These are phyloP conservation scores for Ceyx melanurus DNA, from an alignment of 2,113 vertebrate species.

Conservation along the genomic window DNA sequence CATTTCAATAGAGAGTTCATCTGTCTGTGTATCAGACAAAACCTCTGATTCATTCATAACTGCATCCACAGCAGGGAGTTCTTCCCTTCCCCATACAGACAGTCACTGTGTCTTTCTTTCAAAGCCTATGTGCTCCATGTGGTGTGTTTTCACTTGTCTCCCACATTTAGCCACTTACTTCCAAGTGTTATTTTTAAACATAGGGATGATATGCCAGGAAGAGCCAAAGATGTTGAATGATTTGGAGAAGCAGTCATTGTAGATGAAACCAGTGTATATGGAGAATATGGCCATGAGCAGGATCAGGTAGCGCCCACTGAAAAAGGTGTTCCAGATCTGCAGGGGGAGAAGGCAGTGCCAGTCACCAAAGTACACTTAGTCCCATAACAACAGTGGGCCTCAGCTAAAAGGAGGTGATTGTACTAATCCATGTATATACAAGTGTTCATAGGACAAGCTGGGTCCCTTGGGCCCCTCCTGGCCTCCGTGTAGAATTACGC, in stretches of 20 bases:
- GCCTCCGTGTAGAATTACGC: neutral
- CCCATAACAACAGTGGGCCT: neutral
- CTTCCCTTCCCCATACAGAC: neutral
- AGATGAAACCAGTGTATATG: slow-evolving; percentile 96
- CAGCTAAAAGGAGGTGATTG: neutral
- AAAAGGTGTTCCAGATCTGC: slow-evolving; percentile 95
- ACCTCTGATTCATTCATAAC: slow-evolving; percentile 40
- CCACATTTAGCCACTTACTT: slow-evolving; percentile 80
- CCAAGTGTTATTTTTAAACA: slow-evolving; percentile 91
- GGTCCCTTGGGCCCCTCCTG: neutral
- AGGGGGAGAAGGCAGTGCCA: neutral
- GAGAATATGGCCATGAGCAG: slow-evolving; percentile 96
- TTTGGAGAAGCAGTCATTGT: slow-evolving; percentile 98
- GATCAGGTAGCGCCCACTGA: slow-evolving; percentile 91
- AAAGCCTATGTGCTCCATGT: neutral
- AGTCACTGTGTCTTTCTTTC: neutral
- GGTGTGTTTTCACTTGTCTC: neutral
- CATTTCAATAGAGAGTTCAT: slow-evolving; percentile 39
- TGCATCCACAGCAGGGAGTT: slow-evolving; percentile 5
- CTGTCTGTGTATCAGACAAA: slow-evolving; percentile 23
- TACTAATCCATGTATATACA: neutral
- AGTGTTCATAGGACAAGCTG: neutral
- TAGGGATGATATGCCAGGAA: slow-evolving; percentile 89
- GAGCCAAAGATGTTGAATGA: slow-evolving; percentile 95
- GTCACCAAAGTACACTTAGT: neutral